Evolutionary conservation across 2,797 vertebrate species (phyloP), one percentile per base, ranked within the genome.

Genomic region (Adrianichthys oophorus): DNA sequence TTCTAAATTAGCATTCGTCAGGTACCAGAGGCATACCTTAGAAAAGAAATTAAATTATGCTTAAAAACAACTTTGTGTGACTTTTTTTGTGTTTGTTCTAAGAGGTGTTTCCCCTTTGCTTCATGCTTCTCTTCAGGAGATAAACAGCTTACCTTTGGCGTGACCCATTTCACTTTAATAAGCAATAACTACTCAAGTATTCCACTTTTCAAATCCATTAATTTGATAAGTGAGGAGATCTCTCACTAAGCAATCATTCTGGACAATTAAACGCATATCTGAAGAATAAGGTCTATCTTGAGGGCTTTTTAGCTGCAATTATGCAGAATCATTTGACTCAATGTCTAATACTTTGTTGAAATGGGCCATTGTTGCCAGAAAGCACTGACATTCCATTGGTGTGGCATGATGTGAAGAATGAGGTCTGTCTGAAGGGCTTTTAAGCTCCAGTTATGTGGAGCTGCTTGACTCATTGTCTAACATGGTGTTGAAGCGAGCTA

Each of bases 131-230:
- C 56, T 77, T 50, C 52, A 59, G 62, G 56, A 85, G 85, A 88
- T 89, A 87, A 90, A 88, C 85, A 88, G 88, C 85, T 89, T 89
- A 89, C 87, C 83, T 86, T 89, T 83, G 70, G 71, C 78, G 72
- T 62, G 67, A 88, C 84, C 79, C 66, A 74, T 85, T 84, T 72
- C 72, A 62, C 66, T 86, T 84, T 90, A 90, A 90, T 87, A 84
- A 82, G 72, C 78, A 14, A 73, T 67, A 82, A 90, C 82, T 74
- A 85, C 82, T 84, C 72, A 46, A 59, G 60, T 78, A 78, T 84
- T 73, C 75, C 76, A 72, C 60, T 89, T 90, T 86, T 80, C 68
- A 68, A 72, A 82, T 81, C 76, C 15, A 49, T 84, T 87, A 85
- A 90, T 92, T 86, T 89, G 86, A 90, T 90, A 88, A 88, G 82